phyloP scores from a whole-genome alignment of 2,797 vertebrate genomes.

The Eleutherodactylus coqui region DNA sequence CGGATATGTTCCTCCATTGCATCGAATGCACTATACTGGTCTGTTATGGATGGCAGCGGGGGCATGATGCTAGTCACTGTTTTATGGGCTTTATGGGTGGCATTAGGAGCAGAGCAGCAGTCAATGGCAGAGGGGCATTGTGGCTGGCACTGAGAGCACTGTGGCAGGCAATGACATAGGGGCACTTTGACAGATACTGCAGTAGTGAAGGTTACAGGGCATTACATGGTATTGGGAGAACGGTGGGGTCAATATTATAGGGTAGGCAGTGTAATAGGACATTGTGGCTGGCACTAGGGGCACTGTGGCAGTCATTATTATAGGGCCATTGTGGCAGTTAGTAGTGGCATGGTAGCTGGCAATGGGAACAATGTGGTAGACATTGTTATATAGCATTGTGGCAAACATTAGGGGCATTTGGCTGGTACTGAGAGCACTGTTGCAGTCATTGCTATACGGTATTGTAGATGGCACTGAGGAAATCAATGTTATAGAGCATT shows the following conservation, averaged over 20 bases:
- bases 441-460: not conserved
- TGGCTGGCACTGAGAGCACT: not conserved
- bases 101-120: too few relatives aligned
- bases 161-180: not conserved
- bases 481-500: not conserved
- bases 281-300: not conserved
- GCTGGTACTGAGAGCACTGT: not conserved
- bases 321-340: not conserved
- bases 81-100: not conserved
- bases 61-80: too few relatives aligned
- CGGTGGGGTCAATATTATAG: too few relatives aligned
- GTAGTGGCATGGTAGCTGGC: too few relatives aligned
- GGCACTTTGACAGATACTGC: not conserved
- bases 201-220: not conserved
- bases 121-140: not conserved
- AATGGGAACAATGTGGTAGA: too few relatives aligned
- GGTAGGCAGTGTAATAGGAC: not conserved
- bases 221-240: not conserved
- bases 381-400: not conserved
- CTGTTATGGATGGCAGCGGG: too few relatives aligned
- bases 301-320: not conserved
- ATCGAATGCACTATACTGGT: too few relatives aligned
- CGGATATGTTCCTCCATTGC: too few relatives aligned
- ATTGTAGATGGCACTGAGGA: not conserved
- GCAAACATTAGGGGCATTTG: too few relatives aligned